Evolutionary conservation across 2,888 invertebrate genomes (phyloP), one percentile per base, ranked within the genome.

Genomic region (Aleiodes leptofemur): DNA sequence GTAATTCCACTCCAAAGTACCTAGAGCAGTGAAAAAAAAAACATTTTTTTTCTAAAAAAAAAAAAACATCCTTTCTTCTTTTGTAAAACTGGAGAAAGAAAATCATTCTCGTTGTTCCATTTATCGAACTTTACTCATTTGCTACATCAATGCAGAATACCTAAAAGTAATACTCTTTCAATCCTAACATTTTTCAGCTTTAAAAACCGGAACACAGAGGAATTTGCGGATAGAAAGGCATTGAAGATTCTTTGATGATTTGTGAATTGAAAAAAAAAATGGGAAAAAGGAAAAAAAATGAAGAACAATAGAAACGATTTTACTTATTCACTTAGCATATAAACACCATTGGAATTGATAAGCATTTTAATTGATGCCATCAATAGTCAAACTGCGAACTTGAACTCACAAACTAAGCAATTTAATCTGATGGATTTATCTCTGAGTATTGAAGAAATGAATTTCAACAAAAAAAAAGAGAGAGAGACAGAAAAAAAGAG

Each of bases 261-360:
- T 31, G 38, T 34, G 34, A 57, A n/a, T 59, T 59, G 34, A 5
- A 59, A 43, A 43, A 43, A 64, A 64, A 23, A 23, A 23, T 23
- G 23, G 38, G 2, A 64, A 43, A 64, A 14, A 38, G 14, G n/a
- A 8, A 16, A 8, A 64, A 48, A 16, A 48, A 48, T 64, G 16
- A 48, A 57, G 23, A 48, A 48, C 64, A 43, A 59, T 57, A 23
- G 57, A 57, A 57, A 31, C 23, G 23, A 57, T 57, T 29, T 13
- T 56, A 56, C 14, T 29, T 16, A 56, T 34, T 23, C 48, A 64
- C 16, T 48, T 64, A 23, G 9, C 64, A 64, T 48, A n/a, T 8
- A 64, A 64, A 64, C 48, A 59, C 59, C 13, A 11, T 3, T 69
- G 5, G 72, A 77, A 77, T 74, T 59, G 59, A 72, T 72, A 69